phyloP scores from a whole-genome alignment of 2,113 vertebrate species.

The Motacilla tschutschensis region DNA sequence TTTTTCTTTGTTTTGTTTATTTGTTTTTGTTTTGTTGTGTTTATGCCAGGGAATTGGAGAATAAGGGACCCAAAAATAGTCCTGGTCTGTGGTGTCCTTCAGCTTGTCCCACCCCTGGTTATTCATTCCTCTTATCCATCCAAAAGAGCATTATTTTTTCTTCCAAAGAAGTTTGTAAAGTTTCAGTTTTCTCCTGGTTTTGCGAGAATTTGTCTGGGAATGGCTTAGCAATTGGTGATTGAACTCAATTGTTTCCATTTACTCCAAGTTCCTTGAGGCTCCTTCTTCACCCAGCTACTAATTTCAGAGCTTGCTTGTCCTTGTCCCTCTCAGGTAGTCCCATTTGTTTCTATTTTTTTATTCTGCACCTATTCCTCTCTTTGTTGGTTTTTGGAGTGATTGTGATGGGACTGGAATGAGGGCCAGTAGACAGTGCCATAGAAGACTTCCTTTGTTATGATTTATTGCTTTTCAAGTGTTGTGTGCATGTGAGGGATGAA shows the following conservation, averaged over 20 bases:
- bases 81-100: neutral
- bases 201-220: neutral
- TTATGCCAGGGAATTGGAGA: neutral
- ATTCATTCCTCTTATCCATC: neutral
- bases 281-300: neutral
- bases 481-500: neutral
- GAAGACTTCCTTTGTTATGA: neutral
- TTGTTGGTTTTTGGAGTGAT: neutral
- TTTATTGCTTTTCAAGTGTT: neutral
- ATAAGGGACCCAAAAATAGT: neutral
- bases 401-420: neutral
- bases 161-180: neutral
- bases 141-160: neutral
- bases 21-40: neutral
- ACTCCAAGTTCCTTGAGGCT: neutral
- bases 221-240: neutral
- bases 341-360: neutral
- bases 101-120: neutral
- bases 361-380: neutral
- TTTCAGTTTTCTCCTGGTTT: neutral
- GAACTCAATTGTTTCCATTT: neutral
- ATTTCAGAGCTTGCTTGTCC: neutral
- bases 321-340: neutral
- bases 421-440: neutral
- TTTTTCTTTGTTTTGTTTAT: no score